These are phyloP conservation scores for Limonius californicus DNA, from an alignment of 1,140 invertebrate genomes.

Conservation along the genomic window DNA sequence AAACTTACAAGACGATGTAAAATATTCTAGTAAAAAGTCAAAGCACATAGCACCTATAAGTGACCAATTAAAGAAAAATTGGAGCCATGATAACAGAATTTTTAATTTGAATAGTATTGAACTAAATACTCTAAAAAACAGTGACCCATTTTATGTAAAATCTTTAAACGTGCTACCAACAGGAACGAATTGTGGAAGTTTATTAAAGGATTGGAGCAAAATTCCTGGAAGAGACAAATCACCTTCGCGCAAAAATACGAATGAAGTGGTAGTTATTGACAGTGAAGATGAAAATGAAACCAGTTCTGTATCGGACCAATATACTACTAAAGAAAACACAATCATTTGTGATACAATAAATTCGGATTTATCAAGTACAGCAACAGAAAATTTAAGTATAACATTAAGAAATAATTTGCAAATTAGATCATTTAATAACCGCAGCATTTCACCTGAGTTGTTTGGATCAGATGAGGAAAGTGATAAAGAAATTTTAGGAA, in stretches of 20 bases:
- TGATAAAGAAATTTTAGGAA: neutral
- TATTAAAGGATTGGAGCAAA: constrained; percentile 41
- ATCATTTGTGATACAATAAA: too few relatives aligned
- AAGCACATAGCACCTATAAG: neutral
- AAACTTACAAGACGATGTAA: constrained; percentile 4
- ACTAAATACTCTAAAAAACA: neutral
- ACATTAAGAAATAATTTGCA: neutral
- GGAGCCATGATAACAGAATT: constrained; percentile 8
- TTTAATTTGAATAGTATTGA: constrained; percentile 14
- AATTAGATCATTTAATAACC: constrained; percentile 20
- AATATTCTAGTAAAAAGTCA: neutral
- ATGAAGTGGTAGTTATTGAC: too few relatives aligned
- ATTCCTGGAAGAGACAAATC: constrained; percentile 39
- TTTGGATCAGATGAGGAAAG: constrained; percentile 45
- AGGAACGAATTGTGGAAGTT: constrained; percentile 28
- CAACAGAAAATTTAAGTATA: too few relatives aligned
- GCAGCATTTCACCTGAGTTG: constrained; percentile 51
- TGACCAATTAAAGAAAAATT: neutral
- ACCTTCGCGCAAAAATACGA: constrained; percentile 13
- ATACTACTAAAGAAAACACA: neutral
- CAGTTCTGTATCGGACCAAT: neutral
- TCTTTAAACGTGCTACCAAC: constrained; percentile 24
- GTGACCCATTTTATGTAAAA: constrained; percentile 21
- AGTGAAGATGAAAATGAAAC: too few relatives aligned
- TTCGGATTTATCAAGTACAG: too few relatives aligned